Evolutionary conservation across 2,113 vertebrate genomes (phyloP), one percentile per base, ranked within the genome.

Genomic region (Phyllostomus hastatus): DNA sequence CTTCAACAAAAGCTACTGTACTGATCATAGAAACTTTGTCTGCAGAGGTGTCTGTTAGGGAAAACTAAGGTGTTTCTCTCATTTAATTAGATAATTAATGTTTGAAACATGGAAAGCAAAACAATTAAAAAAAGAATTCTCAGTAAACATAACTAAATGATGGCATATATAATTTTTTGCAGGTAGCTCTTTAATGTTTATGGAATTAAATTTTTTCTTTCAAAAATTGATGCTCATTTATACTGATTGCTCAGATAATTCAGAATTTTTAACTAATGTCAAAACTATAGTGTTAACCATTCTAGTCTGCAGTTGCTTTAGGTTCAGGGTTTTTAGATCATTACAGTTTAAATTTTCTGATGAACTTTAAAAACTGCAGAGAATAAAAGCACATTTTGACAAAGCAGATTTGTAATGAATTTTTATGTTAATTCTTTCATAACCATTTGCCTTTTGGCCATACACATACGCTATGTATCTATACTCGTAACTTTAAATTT

Each of bases 121-220:
- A 81, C 26, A 84, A 69, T 48, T 86, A 2, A 90, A 69, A 73
- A 91, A 91, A 33, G 20, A 76, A 88, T 89, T 88, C 70, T 84
- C 75, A 33, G 24, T 66, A 48, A 35, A 88, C 16, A 86, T 50
- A 95, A 61, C 66, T 96, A 93, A 87, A 72, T 59, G 66, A 75
- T 90, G 59, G 78, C 80, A 52, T 17, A 73, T 66, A 67, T 79
- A 61, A 35, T 88, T 81, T 86, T 89, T 88, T 82, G n/a, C 59
- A 95, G 86, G 48, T 96, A 95, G 84, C 59, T 84, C 91, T 81
- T 92, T 59, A 92, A 96, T 96, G 89, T 97, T 97, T 98, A 97
- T 80, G 90, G 61, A 48, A 90, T 67, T 67, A 33, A 78, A 31
- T 28, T 80, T 91, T 75, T 81, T 96, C 79, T 88, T 96, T 81